A percentile compares a stretch with the other conserved stretches of the same genome.
phyloP scores from a whole-genome alignment of 2,797 vertebrate species.

The Mergus octosetaceus region DNA sequence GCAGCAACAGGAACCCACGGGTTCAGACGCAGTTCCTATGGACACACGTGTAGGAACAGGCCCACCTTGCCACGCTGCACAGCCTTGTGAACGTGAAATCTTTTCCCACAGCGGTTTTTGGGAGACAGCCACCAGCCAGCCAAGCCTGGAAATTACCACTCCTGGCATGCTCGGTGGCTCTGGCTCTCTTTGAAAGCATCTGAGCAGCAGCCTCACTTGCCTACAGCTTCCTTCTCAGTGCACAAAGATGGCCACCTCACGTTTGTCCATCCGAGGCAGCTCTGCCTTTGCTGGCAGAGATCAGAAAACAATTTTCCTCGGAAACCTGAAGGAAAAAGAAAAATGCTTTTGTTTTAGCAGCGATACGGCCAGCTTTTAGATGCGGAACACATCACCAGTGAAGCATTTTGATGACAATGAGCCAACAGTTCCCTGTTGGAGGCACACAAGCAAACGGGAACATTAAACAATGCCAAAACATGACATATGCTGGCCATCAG shows the following conservation, averaged over 20 bases:
- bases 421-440: slow-evolving; percentile 34
- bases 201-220: background rate
- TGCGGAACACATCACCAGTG: background rate
- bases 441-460: slow-evolving; percentile 19
- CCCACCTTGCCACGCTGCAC: background rate
- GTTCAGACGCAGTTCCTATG: background rate
- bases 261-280: background rate
- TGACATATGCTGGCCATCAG: slow-evolving; percentile 41
- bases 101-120: background rate
- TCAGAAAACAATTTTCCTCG: background rate
- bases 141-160: background rate
- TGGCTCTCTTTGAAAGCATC: background rate
- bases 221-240: background rate
- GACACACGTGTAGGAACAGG: background rate
- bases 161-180: background rate
- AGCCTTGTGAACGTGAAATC: background rate
- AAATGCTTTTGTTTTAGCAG: background rate
- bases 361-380: background rate
- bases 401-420: slow-evolving; percentile 39
- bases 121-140: background rate
- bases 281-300: background rate
- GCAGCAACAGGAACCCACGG: background rate
- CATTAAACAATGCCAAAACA: slow-evolving; percentile 47
- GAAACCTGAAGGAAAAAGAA: background rate
- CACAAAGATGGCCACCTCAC: background rate